Percentiles rank a stretch among this genome's conserved stretches.
phyloP scores from a whole-genome alignment of 2,113 vertebrate species.

The Saccopteryx leptura region DNA sequence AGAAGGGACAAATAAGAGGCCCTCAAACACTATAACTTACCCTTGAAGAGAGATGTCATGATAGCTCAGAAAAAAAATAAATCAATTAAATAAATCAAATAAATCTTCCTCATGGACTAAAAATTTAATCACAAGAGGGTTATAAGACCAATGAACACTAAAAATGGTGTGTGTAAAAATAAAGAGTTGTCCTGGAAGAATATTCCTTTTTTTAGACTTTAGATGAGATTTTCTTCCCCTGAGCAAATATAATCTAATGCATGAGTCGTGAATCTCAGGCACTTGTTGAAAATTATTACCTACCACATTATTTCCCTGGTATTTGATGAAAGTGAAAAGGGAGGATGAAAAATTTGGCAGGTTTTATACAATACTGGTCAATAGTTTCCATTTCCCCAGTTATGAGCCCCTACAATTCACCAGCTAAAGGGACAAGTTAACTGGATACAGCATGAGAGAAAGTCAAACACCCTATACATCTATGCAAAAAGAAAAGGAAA shows the following conservation, averaged over 20 bases:
- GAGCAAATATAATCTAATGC: background rate
- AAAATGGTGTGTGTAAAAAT: slow-evolving; percentile 58
- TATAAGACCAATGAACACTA: slow-evolving; percentile 19
- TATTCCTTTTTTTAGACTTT: background rate
- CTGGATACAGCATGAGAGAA: background rate
- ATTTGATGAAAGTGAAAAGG: slow-evolving; percentile 39
- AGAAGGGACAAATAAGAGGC: background rate
- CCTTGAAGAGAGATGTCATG: background rate
- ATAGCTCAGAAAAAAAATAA: background rate
- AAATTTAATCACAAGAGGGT: background rate
- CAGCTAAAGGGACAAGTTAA: background rate
- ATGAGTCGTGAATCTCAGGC: background rate
- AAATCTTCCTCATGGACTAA: background rate
- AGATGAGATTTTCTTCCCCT: background rate
- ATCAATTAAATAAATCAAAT: too few relatives aligned
- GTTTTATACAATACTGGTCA: slow-evolving; percentile 57
- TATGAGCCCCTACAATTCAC: slow-evolving; percentile 65
- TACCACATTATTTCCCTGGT: slow-evolving; percentile 9
- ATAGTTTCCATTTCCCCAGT: slow-evolving; percentile 70
- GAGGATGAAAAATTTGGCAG: slow-evolving; percentile 67
- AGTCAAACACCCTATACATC: slow-evolving; percentile 23
- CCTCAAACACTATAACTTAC: background rate
- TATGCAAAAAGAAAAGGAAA: slow-evolving; percentile 22
- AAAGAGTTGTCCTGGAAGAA: background rate
- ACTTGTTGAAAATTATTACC: background rate